Base-by-base conservation (phyloP, 2,888 invertebrate species). In the Hypolimnas misippus region DNA sequence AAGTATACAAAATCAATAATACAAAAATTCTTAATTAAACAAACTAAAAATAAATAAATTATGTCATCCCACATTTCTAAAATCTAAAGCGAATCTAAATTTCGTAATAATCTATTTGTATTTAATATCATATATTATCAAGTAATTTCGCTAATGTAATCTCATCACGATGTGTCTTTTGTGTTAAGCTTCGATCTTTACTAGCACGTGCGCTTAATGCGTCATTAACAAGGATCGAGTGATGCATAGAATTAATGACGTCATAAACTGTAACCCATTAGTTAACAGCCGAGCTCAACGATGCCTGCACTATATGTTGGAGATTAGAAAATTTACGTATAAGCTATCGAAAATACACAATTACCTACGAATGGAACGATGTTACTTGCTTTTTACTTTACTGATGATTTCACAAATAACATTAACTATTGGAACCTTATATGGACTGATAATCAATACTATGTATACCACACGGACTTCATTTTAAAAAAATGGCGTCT, bases 241-340 rank as follows among this genome's bases (percentile, higher is more conserved):
- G 63, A 42, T 63, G 63, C 51, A 51, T 55, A 49, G 17, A 60
- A 53, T 53, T 64, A 64, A 64, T 64, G 61, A 61, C 64, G 56
- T 61, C 64, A 64, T 64, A 57, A 64, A 46, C 61, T 61, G 49
- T 53, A 38, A 46, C 38, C 63, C 55, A 63, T 63, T 63, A 60
- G 60, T 56, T 60, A 46, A 40, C 31, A 31, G 46, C 49, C 44
- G 21, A 44, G 42, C 40, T 10, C 16, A 40, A 52, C 31, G 42
- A 19, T 17, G 50, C 25, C 16, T 17, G 35, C 6, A 12, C 19
- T 33, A 19, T 17, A 52, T 35, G 10, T 35, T n/a, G 10, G n/a
- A 14, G 16, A 49, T 49, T 25, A 49, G 35, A n/a, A 25, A 49
- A 25, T 49, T 49, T 12, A 49, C 25, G 6, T 8, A 29, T 29